Evolutionary conservation across 2,113 vertebrate genomes (phyloP), one percentile per base, ranked within the genome.

Genomic region (Cebidichthys violaceus): DNA sequence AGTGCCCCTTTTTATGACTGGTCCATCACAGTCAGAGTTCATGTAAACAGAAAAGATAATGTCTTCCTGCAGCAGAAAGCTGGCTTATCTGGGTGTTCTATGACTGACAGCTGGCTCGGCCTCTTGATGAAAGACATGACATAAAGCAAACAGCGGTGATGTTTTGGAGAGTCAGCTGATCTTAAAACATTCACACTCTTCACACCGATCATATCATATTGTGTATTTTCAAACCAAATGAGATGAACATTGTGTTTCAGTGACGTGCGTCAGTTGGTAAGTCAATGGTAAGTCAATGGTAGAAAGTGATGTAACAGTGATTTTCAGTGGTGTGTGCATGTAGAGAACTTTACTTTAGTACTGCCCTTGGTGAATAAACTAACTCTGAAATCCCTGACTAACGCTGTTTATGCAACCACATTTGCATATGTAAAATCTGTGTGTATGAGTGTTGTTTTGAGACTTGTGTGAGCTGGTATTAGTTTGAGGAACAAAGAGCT

Each of bases 401-500:
- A 55, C 5, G 57, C 43, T 66, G 73, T 47, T 70, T 9, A 15
- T 35, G 78, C 50, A 77, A 7, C 6, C 1, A 4, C 54, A 82
- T 90, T 86, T 86, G 81, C 83, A 85, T 84, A 75, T 85, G 83
- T 75, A 79, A 82, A 82, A 84, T 65, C 3, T 86, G 71, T 41
- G 69, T n/a, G 68, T 22, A 8, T 4, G 35, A 72, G 52, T 31
- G 41, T 72, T 29, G 64, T 60, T 86, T 20, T 33, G 84, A 82
- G 73, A 79, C 68, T 72, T 1, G 35, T 35, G 17, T 29, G 22
- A 37, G 47, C 80, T 85, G 76, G 6, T 79, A 55, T 81, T 74
- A 86, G 86, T 84, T 86, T 83, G 82, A 79, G 79, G 76, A 90
- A 76, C 83, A 88, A 86, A 88, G 86, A 43, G 15, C 1, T 9